phyloP scores from a whole-genome alignment of 2,797 vertebrate genomes.

The Sebastes taczanowskii region DNA sequence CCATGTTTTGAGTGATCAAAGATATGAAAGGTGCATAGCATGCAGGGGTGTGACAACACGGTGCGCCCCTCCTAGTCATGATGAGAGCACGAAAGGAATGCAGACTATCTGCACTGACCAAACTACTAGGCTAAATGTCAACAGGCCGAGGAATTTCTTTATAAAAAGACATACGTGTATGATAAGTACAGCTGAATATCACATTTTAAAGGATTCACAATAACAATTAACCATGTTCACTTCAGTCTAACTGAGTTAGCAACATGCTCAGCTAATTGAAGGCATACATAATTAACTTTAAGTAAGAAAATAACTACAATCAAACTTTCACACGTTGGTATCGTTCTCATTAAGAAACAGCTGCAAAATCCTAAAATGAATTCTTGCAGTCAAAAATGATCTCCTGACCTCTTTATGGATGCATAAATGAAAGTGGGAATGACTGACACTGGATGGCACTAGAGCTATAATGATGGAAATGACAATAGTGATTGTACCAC shows the following conservation, averaged over 20 bases:
- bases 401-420: not conserved
- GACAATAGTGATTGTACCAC: not conserved
- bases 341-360: not conserved
- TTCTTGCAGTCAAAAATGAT: not conserved
- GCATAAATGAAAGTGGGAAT: not conserved
- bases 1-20: constrained; percentile 11
- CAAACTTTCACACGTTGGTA: not conserved
- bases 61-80: constrained; percentile 13
- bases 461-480: not conserved
- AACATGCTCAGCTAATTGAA: not conserved
- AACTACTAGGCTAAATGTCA: not conserved
- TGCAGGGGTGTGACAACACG: constrained; percentile 56
- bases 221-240: not conserved
- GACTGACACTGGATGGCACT: constrained; percentile 36
- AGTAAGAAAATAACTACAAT: not conserved
- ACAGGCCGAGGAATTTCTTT: not conserved
- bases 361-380: not conserved
- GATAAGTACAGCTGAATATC: not conserved
- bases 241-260: not conserved
- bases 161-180: not conserved
- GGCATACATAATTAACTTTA: not conserved
- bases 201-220: not conserved
- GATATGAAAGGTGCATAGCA: constrained; percentile 66
- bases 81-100: constrained; percentile 50
- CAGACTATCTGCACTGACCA: constrained; percentile 2